A percentile compares a stretch with the other conserved stretches of the same genome.
These are phyloP conservation scores for Lithophane ornitopus DNA, from an alignment of 2,888 invertebrate genomes.

Conservation along the genomic window DNA sequence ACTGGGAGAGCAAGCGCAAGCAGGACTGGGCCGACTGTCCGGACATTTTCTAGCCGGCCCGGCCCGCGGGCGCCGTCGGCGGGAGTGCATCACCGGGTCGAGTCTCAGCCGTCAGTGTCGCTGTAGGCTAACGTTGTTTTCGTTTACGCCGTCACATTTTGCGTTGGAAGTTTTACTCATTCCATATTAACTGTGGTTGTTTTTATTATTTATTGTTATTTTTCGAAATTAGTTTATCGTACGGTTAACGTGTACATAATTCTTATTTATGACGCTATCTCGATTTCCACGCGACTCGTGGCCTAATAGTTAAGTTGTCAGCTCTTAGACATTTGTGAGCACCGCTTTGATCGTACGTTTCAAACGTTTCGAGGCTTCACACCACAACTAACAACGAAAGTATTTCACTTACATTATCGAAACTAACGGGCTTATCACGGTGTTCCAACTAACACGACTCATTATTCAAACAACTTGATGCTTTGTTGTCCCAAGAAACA, in stretches of 20 bases:
- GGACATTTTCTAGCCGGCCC: constrained; percentile 93
- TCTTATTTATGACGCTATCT: constrained; percentile 69
- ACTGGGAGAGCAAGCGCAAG: constrained; percentile 97
- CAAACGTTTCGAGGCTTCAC: constrained; percentile 51
- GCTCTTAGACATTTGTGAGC: constrained; percentile 59
- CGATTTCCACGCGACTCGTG: constrained; percentile 65
- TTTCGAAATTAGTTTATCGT: constrained; percentile 64
- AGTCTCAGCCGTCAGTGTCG: constrained; percentile 54
- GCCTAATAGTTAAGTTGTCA: constrained; percentile 68
- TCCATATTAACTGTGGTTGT: constrained; percentile 72
- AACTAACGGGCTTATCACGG: constrained; percentile 57
- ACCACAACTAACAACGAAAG: constrained; percentile 56
- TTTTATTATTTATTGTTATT: constrained; percentile 71
- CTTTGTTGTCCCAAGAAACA: constrained; percentile 35
- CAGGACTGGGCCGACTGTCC: constrained; percentile 98
- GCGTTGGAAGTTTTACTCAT: constrained; percentile 71
- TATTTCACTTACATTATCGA: constrained; percentile 55
- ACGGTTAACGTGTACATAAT: constrained; percentile 70
- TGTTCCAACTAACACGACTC: constrained; percentile 58
- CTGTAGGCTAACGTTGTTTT: constrained; percentile 51
- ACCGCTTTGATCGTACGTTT: constrained; percentile 52
- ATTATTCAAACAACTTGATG: constrained; percentile 45
- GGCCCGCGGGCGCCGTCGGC: constrained; percentile 13
- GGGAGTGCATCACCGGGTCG: constrained; percentile 43
- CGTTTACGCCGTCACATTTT: constrained; percentile 56